Conservation (phyloP, 2,113 vertebrate genomes). For the Upupa epops region DNA sequence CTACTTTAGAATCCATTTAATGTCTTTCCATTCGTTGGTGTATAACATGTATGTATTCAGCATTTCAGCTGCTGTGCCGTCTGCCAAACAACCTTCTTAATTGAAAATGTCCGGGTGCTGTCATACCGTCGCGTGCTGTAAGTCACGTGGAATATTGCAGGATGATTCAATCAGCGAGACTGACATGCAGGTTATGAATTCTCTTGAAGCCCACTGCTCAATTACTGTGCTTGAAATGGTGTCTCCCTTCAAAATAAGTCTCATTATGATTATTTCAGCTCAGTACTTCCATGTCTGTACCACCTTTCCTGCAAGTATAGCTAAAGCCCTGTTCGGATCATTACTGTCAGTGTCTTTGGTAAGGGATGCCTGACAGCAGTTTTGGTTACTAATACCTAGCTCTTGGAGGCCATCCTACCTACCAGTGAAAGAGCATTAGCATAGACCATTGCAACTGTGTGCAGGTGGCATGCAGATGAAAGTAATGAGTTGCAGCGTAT, state of each 20-base stretch:
- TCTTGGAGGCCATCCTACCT: not conserved
- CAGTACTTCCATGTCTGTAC: not conserved
- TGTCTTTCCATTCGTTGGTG: not conserved
- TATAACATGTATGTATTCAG: conserved; percentile 35
- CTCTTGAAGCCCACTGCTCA: conserved; percentile 28
- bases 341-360: not conserved
- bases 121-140: not conserved
- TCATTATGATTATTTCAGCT: not conserved
- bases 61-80: not conserved
- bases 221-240: not conserved
- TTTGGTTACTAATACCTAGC: not conserved
- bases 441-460: not conserved
- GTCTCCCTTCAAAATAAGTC: conserved; percentile 6
- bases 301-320: not conserved
- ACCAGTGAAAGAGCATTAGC: not conserved
- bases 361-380: not conserved
- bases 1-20: conserved; percentile 4
- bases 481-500: not conserved
- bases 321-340: not conserved
- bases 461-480: not conserved
- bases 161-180: not conserved
- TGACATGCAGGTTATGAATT: not conserved
- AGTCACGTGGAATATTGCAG: conserved; percentile 5
- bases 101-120: not conserved
- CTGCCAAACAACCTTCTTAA: conserved; percentile 19